Base-by-base conservation (phyloP, 2,888 invertebrate genomes). In the Agrilus mali region DNA sequence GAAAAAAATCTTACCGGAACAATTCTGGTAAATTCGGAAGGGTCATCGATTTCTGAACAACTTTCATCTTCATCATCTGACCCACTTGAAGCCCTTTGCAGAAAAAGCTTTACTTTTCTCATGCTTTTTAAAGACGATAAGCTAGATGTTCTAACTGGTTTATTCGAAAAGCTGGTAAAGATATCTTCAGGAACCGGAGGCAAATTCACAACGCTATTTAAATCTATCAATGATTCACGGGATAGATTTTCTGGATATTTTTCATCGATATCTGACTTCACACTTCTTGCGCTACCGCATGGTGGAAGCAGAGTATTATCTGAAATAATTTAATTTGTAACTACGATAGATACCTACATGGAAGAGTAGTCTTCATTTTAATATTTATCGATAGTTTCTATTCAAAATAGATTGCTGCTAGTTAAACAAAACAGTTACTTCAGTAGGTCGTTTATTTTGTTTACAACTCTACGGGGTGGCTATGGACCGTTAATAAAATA, bases 171-270 rank as follows among this genome's bases (percentile, higher is more conserved):
- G 47, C 63, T 59, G 3, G 66, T 64, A 44, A 69, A 69, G 37
- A 65, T 67, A 48, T 69, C 68, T 56, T 70, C 70, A 1, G 69
- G 70, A 1, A 70, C 69, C 2, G 69, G 60, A 3, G 69, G 68
- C 40, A 70, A 54, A 55, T 67, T 68, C 0, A 60, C 58, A 2
- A 68, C 63, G 42, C 59, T 65, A 47, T 64, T 64, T 15, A 68
- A 53, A 52, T 69, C 69, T 17, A 69, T 65, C 14, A 67, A 52
- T 4, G 68, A 69, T 46, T 69, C 68, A 33, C 63, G 57, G 3
- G 69, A 68, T 54, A 66, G 59, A 53, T 65, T 67, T 48, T 69
- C 69, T 1, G 70, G 70, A 55, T 69, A 70, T 51, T 68, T 69
- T 53, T 69, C 69, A 46, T 69, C 66, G 3, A 68, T 53, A 44